A percentile compares a stretch with the other conserved stretches of the same genome.
Evolutionary conservation across 1,140 invertebrate genomes (phyloP).

Genomic region (Ceratosolen fusciceps): DNA sequence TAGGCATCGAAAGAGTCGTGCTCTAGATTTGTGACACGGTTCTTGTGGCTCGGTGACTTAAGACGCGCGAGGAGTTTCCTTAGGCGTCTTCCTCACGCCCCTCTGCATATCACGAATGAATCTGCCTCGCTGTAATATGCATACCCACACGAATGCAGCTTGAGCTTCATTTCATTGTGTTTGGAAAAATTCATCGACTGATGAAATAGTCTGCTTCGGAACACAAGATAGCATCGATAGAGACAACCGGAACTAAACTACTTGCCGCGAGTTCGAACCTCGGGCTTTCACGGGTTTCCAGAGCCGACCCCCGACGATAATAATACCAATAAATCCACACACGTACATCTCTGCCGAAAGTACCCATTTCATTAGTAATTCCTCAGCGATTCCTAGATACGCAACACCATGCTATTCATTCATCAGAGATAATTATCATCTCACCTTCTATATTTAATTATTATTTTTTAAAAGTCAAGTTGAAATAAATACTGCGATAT

Average conservation of each 20-base stretch:
- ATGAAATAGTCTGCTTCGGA: neutral
- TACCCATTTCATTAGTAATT: too few species aligned
- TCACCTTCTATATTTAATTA: too few species aligned
- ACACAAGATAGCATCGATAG: neutral
- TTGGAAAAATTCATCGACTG: neutral
- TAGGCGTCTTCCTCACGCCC: conserved; percentile 49
- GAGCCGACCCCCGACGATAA: too few species aligned
- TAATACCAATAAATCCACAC: too few species aligned
- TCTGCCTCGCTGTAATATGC: conserved; percentile 49
- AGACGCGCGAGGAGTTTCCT: conserved; percentile 1
- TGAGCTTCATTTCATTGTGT: neutral
- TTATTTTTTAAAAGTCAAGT: too few species aligned
- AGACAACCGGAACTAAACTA: neutral
- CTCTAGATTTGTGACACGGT: conserved; percentile 71
- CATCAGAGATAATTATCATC: too few species aligned
- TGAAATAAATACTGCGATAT: too few species aligned
- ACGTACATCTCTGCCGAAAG: too few species aligned
- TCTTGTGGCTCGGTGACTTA: conserved; percentile 60
- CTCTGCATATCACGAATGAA: conserved; percentile 53
- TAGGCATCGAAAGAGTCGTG: conserved; percentile 59
- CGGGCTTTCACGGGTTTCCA: too few species aligned
- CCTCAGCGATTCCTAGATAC: too few species aligned
- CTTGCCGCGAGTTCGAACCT: neutral
- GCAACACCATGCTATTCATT: too few species aligned
- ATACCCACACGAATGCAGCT: conserved; percentile 33